Percentiles rank a stretch among this genome's conserved stretches.
phyloP scores from a whole-genome alignment of 2,797 vertebrate species.

The Forpus xanthops region DNA sequence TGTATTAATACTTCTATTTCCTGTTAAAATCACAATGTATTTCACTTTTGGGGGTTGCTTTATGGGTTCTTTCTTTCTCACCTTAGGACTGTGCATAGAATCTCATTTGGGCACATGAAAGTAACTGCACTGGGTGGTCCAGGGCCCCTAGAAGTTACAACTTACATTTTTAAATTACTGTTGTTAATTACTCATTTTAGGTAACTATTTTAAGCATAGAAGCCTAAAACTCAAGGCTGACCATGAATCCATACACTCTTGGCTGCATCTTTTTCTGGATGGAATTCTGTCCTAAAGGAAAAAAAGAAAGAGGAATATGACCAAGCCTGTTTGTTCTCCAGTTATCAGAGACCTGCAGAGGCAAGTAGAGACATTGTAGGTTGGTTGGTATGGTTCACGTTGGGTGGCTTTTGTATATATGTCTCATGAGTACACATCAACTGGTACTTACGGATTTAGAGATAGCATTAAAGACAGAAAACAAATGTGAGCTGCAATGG shows the following conservation, averaged over 20 bases:
- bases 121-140: background rate
- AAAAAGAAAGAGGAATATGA: background rate
- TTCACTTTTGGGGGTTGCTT: background rate
- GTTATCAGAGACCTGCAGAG: background rate
- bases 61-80: background rate
- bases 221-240: background rate
- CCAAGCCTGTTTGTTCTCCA: background rate
- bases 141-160: background rate
- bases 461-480: background rate
- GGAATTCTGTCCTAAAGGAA: background rate
- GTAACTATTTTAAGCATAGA: background rate
- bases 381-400: accelerated
- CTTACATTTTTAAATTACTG: background rate
- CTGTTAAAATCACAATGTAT: background rate
- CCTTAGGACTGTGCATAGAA: background rate
- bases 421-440: background rate
- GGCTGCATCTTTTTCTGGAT: background rate
- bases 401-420: background rate
- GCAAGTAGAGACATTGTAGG: background rate
- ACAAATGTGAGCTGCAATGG: background rate
- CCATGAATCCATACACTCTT: background rate
- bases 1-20: background rate
- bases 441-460: background rate
- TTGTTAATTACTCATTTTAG: background rate
- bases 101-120: background rate